A percentile compares a stretch with the other conserved stretches of the same genome.
These are phyloP conservation scores for Cliona cf. orientalis DNA, from an alignment of 37 sponge, comb jelly and placozoan genomes.

Conservation along the genomic window DNA sequence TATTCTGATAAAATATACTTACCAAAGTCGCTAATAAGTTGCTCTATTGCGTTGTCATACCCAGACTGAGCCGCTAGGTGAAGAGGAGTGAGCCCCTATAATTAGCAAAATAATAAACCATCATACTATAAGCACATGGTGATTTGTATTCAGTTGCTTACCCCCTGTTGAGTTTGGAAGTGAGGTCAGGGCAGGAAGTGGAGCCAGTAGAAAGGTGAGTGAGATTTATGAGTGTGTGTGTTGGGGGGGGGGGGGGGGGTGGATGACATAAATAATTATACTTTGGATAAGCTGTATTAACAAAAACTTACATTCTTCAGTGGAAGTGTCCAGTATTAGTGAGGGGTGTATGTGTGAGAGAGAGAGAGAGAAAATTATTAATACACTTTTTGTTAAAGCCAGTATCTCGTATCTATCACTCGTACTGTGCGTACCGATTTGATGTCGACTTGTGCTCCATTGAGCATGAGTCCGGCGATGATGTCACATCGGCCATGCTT, in stretches of 20 bases:
- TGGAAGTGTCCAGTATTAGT: not conserved
- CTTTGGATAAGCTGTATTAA: too few relatives aligned
- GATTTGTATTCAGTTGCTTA: not conserved
- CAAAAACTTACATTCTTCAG: too few relatives aligned
- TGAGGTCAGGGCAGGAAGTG: constrained; percentile 1
- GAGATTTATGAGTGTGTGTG: too few relatives aligned
- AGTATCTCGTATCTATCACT: too few relatives aligned
- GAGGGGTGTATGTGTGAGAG: not conserved
- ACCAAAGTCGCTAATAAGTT: constrained; percentile 61
- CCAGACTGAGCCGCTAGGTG: constrained; percentile 77
- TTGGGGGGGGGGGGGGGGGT: constrained; percentile 11
- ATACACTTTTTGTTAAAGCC: not conserved
- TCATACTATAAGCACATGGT: not conserved
- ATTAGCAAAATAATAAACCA: not conserved
- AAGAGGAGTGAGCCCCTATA: constrained; percentile 77
- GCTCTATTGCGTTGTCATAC: constrained; percentile 64
- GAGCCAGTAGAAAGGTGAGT: not conserved
- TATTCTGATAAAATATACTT: not conserved
- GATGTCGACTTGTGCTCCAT: constrained; percentile 59
- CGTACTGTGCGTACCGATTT: constrained; percentile 63
- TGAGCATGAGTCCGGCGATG: constrained; percentile 57
- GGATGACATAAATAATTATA: too few relatives aligned
- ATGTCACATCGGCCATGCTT: constrained; percentile 74
- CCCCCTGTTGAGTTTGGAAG: not conserved
- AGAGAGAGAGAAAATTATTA: constrained; percentile 6